Evolutionary conservation across 2,113 vertebrate genomes (phyloP).

Genomic region (Peromyscus maniculatus): DNA sequence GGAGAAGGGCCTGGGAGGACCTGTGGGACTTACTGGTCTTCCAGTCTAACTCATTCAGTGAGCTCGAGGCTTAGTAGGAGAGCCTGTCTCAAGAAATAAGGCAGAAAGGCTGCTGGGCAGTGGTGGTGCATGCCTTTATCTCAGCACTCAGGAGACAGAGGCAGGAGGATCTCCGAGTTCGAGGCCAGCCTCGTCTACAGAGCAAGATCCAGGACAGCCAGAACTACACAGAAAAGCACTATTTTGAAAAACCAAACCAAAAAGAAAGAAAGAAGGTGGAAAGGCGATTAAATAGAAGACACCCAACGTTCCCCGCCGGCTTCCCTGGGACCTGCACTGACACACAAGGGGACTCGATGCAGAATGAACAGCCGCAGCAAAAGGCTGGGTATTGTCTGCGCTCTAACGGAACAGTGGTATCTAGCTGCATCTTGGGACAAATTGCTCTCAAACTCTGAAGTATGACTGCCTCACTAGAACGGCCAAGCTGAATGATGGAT

Average conservation of each 20-base stretch:
- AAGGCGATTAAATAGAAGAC: background rate
- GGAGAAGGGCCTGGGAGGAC: background rate
- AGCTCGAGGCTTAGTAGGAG: background rate
- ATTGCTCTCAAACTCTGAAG: conserved; percentile 16
- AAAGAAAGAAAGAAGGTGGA: background rate
- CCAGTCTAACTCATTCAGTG: too few species aligned
- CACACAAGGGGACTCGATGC: too few species aligned
- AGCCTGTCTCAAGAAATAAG: background rate
- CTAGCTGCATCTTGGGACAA: conserved; percentile 3
- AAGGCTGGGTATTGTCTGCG: background rate
- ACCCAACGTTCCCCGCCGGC: background rate
- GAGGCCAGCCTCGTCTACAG: background rate
- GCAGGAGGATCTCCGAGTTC: background rate
- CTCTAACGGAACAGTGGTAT: background rate
- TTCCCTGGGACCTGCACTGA: background rate
- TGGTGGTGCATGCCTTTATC: background rate
- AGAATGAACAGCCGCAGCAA: background rate
- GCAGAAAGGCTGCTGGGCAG: background rate
- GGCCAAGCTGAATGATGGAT: background rate
- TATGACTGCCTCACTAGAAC: background rate
- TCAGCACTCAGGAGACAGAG: background rate
- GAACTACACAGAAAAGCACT: background rate
- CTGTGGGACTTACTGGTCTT: background rate
- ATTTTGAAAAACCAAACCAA: background rate
- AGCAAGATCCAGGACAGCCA: background rate